Conservation (phyloP, 2,797 vertebrate species). For the Lithobates sylvaticus region DNA sequence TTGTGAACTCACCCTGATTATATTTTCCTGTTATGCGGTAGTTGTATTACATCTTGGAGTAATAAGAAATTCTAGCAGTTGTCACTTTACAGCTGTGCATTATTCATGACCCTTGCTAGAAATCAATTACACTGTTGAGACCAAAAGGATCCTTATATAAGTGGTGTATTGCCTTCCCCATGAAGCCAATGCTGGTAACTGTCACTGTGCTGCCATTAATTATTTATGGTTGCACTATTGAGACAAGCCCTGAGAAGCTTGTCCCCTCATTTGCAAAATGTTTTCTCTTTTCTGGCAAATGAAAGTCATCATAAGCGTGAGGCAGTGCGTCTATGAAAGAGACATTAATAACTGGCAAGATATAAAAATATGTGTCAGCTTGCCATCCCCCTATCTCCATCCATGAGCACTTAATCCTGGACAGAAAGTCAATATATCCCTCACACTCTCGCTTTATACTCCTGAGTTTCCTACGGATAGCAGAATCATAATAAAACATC, state of each 20-base stretch:
- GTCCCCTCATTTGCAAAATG: not conserved
- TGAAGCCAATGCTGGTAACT: slow-evolving; percentile 14
- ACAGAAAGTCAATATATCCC: too few relatives aligned
- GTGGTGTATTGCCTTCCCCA: not conserved
- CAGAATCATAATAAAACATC: too few relatives aligned
- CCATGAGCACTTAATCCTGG: too few relatives aligned
- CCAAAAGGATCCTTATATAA: not conserved
- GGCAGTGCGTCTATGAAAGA: not conserved
- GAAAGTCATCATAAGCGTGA: slow-evolving; percentile 14
- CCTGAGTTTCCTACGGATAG: too few relatives aligned
- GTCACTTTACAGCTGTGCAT: slow-evolving; percentile 36
- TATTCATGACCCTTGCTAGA: slow-evolving; percentile 33
- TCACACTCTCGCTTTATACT: too few relatives aligned
- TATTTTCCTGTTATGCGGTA: not conserved
- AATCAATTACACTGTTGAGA: slow-evolving; percentile 38
- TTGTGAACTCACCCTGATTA: too few relatives aligned
- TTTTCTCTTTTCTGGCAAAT: slow-evolving; percentile 5
- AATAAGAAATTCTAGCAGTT: slow-evolving; percentile 8
- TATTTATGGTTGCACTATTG: slow-evolving; percentile 14
- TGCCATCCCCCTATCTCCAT: not conserved
- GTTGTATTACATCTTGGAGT: slow-evolving; percentile 16
- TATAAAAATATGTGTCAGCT: not conserved
- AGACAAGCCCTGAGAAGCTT: not conserved
- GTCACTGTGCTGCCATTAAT: not conserved
- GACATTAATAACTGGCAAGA: slow-evolving; percentile 7